Conservation (phyloP, 2,797 vertebrate genomes). For the Meda fulgida region DNA sequence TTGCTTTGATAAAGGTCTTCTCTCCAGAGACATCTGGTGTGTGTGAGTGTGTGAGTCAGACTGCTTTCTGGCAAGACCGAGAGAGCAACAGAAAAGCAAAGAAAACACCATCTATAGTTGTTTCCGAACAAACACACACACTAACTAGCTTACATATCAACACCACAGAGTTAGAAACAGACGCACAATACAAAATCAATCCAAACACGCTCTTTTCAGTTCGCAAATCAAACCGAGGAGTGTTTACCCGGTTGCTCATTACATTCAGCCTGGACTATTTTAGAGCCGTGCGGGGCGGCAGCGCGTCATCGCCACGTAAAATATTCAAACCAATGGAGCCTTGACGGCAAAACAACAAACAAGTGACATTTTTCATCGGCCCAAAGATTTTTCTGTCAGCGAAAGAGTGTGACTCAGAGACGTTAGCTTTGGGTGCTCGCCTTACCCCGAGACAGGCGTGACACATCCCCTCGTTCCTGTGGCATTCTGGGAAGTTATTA, state of each 20-base stretch:
- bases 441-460: slow-evolving; percentile 31
- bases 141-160: slow-evolving; percentile 25
- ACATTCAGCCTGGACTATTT: slow-evolving; percentile 18
- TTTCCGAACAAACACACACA: neutral
- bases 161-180: slow-evolving; percentile 30
- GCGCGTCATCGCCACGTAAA: slow-evolving; percentile 25
- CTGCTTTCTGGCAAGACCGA: slow-evolving; percentile 45
- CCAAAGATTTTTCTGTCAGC: slow-evolving; percentile 51
- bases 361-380: slow-evolving; percentile 41
- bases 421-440: slow-evolving; percentile 10
- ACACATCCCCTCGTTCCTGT: slow-evolving; percentile 31
- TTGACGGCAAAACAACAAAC: slow-evolving; percentile 46
- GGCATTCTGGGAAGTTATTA: slow-evolving; percentile 47
- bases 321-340: slow-evolving; percentile 47
- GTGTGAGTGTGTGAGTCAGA: slow-evolving; percentile 42
- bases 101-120: slow-evolving; percentile 28
- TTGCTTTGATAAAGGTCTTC: slow-evolving; percentile 52
- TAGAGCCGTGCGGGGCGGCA: neutral
- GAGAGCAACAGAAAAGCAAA: slow-evolving; percentile 7
- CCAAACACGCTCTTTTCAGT: neutral
- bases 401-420: slow-evolving; percentile 27
- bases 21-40: slow-evolving; percentile 52
- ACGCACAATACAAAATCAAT: neutral
- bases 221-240: neutral
- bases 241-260: slow-evolving; percentile 27